Conservation (phyloP, 2,113 vertebrate species). For the Prunella himalayana region DNA sequence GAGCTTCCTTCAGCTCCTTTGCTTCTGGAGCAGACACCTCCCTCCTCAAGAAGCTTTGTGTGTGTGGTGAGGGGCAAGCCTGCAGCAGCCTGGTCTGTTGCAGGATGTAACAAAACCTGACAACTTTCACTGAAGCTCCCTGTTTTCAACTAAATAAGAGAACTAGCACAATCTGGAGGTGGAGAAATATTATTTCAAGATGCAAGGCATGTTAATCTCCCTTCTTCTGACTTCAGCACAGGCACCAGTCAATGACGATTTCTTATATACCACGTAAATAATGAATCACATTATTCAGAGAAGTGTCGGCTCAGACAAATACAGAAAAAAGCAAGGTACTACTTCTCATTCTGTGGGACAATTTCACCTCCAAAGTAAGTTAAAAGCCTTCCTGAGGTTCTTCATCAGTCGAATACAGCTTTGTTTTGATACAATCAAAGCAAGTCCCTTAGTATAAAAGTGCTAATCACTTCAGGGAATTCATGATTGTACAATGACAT, state of each 20-base stretch:
- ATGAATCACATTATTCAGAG: conserved; percentile 30
- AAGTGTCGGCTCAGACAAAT: conserved; percentile 8
- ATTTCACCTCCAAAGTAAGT: background rate
- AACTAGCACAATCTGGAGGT: background rate
- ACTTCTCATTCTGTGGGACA: background rate
- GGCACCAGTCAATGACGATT: conserved; percentile 38
- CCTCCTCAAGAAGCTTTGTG: background rate
- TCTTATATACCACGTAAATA: conserved; percentile 25
- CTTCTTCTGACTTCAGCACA: conserved; percentile 9
- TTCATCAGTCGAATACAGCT: background rate
- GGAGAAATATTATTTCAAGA: conserved; percentile 36
- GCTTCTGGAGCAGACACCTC: background rate
- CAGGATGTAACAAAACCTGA: background rate
- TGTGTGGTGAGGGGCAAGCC: background rate
- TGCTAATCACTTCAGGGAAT: background rate
- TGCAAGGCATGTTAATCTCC: conserved; percentile 24
- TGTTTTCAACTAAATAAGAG: background rate
- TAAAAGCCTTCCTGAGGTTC: background rate
- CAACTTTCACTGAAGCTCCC: background rate
- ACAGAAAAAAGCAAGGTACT: background rate
- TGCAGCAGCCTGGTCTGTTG: background rate
- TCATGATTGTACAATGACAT: background rate
- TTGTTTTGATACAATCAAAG: background rate
- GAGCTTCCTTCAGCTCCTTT: background rate
- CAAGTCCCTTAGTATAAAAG: background rate